These are phyloP conservation scores for Leptinotarsa defecta DNA, from an alignment of 1,140 invertebrate genomes.

Conservation along the genomic window DNA sequence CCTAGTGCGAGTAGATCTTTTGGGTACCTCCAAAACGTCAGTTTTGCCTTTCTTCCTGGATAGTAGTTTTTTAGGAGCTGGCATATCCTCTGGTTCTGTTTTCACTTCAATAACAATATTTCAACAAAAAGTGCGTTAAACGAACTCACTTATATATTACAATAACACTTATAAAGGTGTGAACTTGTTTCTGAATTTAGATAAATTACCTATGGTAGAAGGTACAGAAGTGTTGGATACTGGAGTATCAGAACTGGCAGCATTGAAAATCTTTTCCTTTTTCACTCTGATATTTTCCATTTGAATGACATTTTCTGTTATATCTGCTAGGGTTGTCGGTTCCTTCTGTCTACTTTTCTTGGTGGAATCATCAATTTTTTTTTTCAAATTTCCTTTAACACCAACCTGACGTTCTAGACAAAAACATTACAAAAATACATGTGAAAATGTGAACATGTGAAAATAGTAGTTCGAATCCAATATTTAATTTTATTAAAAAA, in stretches of 20 bases:
- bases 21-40: slow-evolving; percentile 8
- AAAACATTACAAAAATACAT: neutral
- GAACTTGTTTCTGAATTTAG: neutral
- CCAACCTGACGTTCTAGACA: neutral
- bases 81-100: slow-evolving; percentile 33
- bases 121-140: neutral
- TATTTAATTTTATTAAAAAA: neutral
- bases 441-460: neutral
- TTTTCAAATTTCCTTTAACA: neutral
- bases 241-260: neutral
- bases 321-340: neutral
- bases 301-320: neutral
- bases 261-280: slow-evolving; percentile 3
- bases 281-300: neutral
- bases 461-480: neutral
- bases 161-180: neutral
- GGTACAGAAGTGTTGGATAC: neutral
- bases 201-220: neutral
- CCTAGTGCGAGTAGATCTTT: slow-evolving; percentile 17
- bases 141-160: neutral
- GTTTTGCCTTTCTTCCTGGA: slow-evolving; percentile 32
- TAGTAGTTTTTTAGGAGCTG: slow-evolving; percentile 37
- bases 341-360: neutral
- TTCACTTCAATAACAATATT: slow-evolving; percentile 1
- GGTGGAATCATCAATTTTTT: neutral